Base-by-base conservation (phyloP, 2,113 vertebrate genomes). In the Ochotona princeps region DNA sequence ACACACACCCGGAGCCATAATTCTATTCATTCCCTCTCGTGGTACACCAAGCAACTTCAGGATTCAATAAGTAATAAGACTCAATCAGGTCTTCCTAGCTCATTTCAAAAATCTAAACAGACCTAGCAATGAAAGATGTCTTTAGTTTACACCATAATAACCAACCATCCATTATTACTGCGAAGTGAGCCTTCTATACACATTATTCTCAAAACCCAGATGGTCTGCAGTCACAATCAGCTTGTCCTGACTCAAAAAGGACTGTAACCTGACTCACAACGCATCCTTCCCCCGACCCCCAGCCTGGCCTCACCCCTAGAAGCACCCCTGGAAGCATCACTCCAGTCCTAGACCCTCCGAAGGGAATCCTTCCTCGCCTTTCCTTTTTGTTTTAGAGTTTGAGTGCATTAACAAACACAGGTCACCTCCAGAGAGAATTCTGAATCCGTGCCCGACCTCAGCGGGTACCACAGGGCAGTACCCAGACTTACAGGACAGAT, bases 181-280 rank as follows among this genome's bases (percentile, higher is more conserved):
- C 35, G 49, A 76, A 20, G 7, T 23, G 61, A 93, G 61, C 12
- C 35, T 83, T 87, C 35, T 38, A 47, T 20, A 74, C 14, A 79
- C 38, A 72, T 47, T 12, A 66, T 66, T 94, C 74, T 82, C 90
- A n/a, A 93, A 63, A 61, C 26, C 49, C 66, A 80, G 88, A 73
- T 10, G 57, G 25, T 69, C 83, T 51, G 66, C 60, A 65, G 32
- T 72, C 13, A 72, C 4, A 7, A 44, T n/a, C 7, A 28, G 23
- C 57, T 9, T 18, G 11, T 26, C 26, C 76, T 30, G 70, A 86
- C 20, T 6, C 38, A 44, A 44, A 44, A 44, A 44, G 38, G 38
- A 44, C 38, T 44, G 38, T 44, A 44, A 6, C 38, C 38, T 44
- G 38, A 44, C 38, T 44, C 38, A 44, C 38, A 44, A 44, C 6